These are phyloP conservation scores for Saiga tatarica DNA, from an alignment of 2,113 vertebrate species.

Conservation along the genomic window DNA sequence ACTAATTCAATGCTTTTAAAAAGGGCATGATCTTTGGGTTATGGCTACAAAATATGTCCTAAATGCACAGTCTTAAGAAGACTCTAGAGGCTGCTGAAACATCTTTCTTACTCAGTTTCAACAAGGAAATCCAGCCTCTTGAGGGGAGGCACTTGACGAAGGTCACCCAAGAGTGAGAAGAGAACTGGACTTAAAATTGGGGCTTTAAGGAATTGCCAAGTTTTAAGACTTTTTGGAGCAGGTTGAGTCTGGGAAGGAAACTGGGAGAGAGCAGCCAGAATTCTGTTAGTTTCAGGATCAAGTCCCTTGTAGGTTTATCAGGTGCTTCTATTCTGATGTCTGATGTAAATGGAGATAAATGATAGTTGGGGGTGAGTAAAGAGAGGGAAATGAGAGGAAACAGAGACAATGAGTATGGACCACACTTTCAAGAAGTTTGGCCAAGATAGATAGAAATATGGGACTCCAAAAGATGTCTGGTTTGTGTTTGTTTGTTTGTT, in stretches of 20 bases:
- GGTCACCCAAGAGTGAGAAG: not conserved
- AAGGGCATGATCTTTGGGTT: not conserved
- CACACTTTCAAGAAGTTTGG: not conserved
- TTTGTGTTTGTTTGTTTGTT: accelerated
- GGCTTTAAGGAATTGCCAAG: not conserved
- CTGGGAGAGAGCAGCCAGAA: not conserved
- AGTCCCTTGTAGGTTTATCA: not conserved
- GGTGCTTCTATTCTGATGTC: accelerated
- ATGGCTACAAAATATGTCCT: not conserved
- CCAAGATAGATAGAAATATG: not conserved
- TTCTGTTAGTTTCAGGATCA: not conserved
- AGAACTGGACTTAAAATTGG: not conserved
- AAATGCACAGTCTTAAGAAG: not conserved
- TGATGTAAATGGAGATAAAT: not conserved
- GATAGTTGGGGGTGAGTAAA: not conserved
- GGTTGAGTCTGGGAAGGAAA: not conserved
- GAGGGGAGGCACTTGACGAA: not conserved
- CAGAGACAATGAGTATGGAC: not conserved
- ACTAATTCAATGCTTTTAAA: not conserved
- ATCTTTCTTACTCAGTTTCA: not conserved
- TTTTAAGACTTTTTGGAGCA: not conserved
- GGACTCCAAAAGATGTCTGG: not conserved
- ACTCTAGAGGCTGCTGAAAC: not conserved
- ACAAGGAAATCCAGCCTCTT: not conserved
- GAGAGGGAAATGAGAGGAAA: not conserved